phyloP scores from a whole-genome alignment of 2,888 invertebrate genomes.

The Folsomia candida region DNA sequence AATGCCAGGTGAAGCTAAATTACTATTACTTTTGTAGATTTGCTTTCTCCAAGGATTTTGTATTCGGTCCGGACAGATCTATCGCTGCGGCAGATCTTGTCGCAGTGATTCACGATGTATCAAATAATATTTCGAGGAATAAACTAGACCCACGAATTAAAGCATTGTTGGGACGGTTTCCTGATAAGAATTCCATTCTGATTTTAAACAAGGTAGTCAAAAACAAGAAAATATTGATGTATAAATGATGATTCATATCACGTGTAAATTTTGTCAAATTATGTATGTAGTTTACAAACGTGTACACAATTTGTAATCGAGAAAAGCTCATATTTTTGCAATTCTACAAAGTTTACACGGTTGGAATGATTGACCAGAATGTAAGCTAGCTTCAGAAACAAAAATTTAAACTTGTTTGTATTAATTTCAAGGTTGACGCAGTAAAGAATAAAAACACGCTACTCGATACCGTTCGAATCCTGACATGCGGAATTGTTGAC shows the following conservation, averaged over 20 bases:
- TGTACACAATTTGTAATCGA: not conserved
- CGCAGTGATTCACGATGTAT: slow-evolving; percentile 82
- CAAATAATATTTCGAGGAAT: slow-evolving; percentile 67
- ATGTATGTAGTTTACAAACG: no score
- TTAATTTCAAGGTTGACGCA: slow-evolving; percentile 64
- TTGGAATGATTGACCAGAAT: no score
- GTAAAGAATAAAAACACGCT: slow-evolving; percentile 70
- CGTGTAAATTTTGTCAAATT: no score
- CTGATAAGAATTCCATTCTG: slow-evolving; percentile 64
- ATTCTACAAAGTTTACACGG: no score
- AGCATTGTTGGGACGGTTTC: slow-evolving; percentile 65
- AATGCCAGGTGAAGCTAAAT: not conserved
- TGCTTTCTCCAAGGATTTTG: slow-evolving; percentile 61
- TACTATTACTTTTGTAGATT: slow-evolving; percentile 58
- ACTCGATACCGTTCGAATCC: slow-evolving; percentile 66
- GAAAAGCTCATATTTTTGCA: not conserved
- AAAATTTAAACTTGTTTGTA: slow-evolving; percentile 20
- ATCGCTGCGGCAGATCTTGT: slow-evolving; percentile 73
- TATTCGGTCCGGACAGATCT: slow-evolving; percentile 62
- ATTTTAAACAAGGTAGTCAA: slow-evolving; percentile 91
- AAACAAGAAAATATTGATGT: no score
- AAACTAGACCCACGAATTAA: slow-evolving; percentile 68
- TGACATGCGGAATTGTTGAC: slow-evolving; percentile 62
- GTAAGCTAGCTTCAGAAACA: no score
- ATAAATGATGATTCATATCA: slow-evolving; percentile 46